Percentiles rank a stretch among this genome's conserved stretches.
phyloP scores from a whole-genome alignment of 2,888 invertebrate species.

The Beris chalybata region DNA sequence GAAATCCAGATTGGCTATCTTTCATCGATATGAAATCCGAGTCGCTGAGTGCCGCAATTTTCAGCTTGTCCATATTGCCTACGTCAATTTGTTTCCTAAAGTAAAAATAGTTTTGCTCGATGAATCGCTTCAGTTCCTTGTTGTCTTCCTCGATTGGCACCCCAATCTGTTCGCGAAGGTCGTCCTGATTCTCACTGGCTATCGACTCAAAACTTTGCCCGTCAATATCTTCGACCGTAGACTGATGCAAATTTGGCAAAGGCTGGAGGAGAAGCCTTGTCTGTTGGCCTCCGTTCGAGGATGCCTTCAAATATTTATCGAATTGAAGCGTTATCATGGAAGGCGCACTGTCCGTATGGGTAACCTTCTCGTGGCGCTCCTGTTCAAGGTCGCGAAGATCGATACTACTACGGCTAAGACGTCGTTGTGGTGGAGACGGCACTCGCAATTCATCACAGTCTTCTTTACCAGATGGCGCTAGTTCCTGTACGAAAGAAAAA shows the following conservation, averaged over 20 bases:
- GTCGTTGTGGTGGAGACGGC: slow-evolving; percentile 55
- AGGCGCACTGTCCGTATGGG: slow-evolving; percentile 57
- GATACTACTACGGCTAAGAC: slow-evolving; percentile 56
- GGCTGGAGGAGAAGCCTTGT: slow-evolving; percentile 22
- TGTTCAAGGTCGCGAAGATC: slow-evolving; percentile 56
- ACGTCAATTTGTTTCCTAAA: slow-evolving; percentile 49
- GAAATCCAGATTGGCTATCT: slow-evolving; percentile 31
- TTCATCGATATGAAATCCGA: slow-evolving; percentile 54
- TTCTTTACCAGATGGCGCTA: slow-evolving; percentile 51
- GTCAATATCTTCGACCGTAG: neutral
- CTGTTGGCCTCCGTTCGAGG: neutral
- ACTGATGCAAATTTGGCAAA: slow-evolving; percentile 25
- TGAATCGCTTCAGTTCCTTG: slow-evolving; percentile 55
- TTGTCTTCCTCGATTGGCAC: slow-evolving; percentile 55
- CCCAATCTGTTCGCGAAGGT: slow-evolving; percentile 42
- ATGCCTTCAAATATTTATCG: slow-evolving; percentile 46
- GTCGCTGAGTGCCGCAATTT: slow-evolving; percentile 53
- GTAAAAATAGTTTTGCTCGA: slow-evolving; percentile 55
- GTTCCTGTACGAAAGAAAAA: slow-evolving; percentile 45
- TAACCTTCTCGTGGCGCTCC: slow-evolving; percentile 56
- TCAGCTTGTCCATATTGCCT: slow-evolving; percentile 41
- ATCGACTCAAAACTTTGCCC: slow-evolving; percentile 8
- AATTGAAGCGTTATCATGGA: slow-evolving; percentile 55
- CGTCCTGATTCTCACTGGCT: slow-evolving; percentile 23
- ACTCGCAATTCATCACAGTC: slow-evolving; percentile 56